These are phyloP conservation scores for Oceanodroma tethys DNA, from an alignment of 2,113 vertebrate genomes.

Conservation along the genomic window DNA sequence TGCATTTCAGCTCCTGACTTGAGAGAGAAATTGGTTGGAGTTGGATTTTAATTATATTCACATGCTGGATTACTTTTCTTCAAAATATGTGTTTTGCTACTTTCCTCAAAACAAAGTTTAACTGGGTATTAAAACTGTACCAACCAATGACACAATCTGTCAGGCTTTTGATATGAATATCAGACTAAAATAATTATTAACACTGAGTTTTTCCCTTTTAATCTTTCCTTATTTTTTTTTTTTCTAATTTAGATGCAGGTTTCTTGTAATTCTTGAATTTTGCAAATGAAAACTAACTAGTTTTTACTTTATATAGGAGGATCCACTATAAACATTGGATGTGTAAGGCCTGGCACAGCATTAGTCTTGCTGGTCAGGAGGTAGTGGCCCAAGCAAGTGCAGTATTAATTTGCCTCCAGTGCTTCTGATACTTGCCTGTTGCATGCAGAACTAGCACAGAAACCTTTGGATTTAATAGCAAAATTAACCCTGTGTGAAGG, in stretches of 20 bases:
- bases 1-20: conserved; percentile 40
- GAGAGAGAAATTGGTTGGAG: conserved; percentile 52
- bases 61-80: conserved; percentile 26
- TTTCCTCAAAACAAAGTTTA: conserved; percentile 4
- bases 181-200: neutral
- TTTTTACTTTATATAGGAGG: neutral
- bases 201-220: neutral
- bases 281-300: neutral
- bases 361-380: neutral
- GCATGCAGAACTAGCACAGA: neutral
- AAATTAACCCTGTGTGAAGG: neutral
- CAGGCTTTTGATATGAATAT: neutral
- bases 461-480: neutral
- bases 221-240: rapidly evolving
- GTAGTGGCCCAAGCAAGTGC: neutral
- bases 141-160: neutral
- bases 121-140: neutral
- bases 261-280: neutral
- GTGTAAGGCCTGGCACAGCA: neutral
- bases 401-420: neutral
- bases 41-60: conserved; percentile 66
- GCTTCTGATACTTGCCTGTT: neutral
- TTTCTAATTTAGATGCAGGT: neutral
- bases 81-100: neutral
- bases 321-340: neutral